Base-by-base conservation (phyloP, 2,888 invertebrate species). In the Melitaea athalia region DNA sequence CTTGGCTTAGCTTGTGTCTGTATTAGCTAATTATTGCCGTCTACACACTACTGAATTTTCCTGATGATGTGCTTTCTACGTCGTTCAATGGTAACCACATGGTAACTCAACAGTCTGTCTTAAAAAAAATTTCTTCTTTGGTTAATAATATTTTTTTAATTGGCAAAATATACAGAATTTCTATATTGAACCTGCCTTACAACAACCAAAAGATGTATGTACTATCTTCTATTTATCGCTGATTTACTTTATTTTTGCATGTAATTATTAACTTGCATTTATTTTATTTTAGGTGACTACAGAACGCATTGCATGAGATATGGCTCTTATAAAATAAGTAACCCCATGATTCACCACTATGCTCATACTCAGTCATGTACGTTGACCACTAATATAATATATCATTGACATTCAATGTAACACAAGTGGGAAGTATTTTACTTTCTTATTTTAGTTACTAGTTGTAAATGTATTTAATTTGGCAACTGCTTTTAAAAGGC, bases 1-100 rank as follows among this genome's bases (percentile, higher is more conserved):
- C 81, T 81, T 83, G 79, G 88, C 91, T 90, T 91, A 84, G 91
- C 90, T 91, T 91, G 76, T 87, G 84, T 87, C 82, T 85, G 80
- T 77, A 75, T 75, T 81, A 81, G 80, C 76, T 77, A 76, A 75
- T 78, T 65, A 76, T 74, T 75, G 74, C 74, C 78, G 78, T 77
- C 79, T 81, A 78, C 80, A 78, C 77, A 83, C 77, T 83, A 66
- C 82, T 78, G 78, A 72, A 78, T 74, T 75, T 76, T 81, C 72
- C 73, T 75, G 77, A 75, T 78, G 80, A 77, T 78, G 76, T 77
- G 79, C 81, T 82, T 84, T 81, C 80, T 78, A 79, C 84, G 83
- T 85, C 76, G 80, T 78, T 74, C 68, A 67, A 74, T 74, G 75
- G 72, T 77, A 75, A 75, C 73, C 72, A 67, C 66, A 74, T 74